phyloP scores from a whole-genome alignment of 2,888 invertebrate species.

The Latrodectus elegans region DNA sequence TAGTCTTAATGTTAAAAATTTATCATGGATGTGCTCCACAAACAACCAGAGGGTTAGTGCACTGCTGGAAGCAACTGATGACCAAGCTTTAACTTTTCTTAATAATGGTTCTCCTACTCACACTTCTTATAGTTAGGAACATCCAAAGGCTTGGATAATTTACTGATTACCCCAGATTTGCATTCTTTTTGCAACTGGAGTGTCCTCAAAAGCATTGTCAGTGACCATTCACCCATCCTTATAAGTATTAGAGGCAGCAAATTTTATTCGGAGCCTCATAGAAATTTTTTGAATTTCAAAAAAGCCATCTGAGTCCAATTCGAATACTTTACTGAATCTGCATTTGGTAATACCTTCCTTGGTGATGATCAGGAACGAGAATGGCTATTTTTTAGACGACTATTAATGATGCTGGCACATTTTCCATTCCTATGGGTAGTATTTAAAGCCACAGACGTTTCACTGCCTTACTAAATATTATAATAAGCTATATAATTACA shows the following conservation, averaged over 20 bases:
- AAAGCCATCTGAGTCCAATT: neutral
- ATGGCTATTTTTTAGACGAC: slow-evolving; percentile 12
- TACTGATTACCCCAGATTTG: neutral
- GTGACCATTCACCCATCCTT: neutral
- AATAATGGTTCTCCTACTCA: neutral
- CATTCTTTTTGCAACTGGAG: neutral
- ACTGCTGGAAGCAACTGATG: neutral
- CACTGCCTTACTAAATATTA: too few species aligned
- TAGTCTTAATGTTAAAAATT: neutral
- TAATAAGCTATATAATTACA: too few species aligned
- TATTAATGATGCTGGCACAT: neutral
- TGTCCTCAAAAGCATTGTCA: neutral
- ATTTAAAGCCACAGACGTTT: neutral
- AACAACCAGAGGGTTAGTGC: neutral
- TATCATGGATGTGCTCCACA: neutral
- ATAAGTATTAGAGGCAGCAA: neutral
- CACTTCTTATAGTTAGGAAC: neutral
- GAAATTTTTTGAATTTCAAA: neutral
- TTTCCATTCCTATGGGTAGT: neutral
- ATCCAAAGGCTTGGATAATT: neutral
- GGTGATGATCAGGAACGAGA: neutral
- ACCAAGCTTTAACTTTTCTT: neutral
- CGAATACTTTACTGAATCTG: neutral
- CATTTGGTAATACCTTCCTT: neutral
- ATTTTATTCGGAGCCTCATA: neutral